Evolutionary conservation across 2,113 vertebrate genomes (phyloP), one percentile per base, ranked within the genome.

Genomic region (Nycticryphes semicollaris): DNA sequence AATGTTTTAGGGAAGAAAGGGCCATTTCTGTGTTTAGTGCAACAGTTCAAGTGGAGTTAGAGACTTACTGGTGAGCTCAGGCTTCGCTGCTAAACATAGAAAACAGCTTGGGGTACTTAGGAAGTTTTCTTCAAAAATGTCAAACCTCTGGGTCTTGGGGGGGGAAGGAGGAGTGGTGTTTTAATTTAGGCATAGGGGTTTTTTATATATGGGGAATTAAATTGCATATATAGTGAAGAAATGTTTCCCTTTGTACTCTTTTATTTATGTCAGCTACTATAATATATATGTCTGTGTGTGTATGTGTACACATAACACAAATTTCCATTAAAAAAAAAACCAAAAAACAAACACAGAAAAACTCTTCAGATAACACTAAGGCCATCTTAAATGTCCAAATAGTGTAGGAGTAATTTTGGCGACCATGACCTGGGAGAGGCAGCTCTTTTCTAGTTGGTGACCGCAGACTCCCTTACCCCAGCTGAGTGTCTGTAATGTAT

Each of bases 11-110:
- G 70, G 53, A 96, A 83, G 87, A 94, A 97, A 95, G 93, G 89
- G 69, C 90, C 90, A 88, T 85, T 77, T 87, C 87, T 91, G 22
- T 91, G 74, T 89, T 96, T 89, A 93, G 91, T 89, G 91, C 69
- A 89, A 93, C 33, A 94, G 94, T 93, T 96, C 91, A 87, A 93
- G 81, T 41, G 74, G 84, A 89, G 77, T 90, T 94, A 74, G 4
- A 69, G 79, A n/a, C 89, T 69, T 74, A 78, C 53, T 64, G 39
- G 60, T 48, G 48, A 5, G 18, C 47, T 90, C 84, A 57, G 33
- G 31, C 81, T 57, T 37, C 54, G 57, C 21, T 57, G 76, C 93
- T 95, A 91, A 87, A 74, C 37, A 70, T 19, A 96, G 91, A 70
- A 92, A 95, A 13, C 74, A 95, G 51, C 84, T 79, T 91, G 57